phyloP scores from a whole-genome alignment of 2,113 vertebrate species.

The Zosterops japonicus region DNA sequence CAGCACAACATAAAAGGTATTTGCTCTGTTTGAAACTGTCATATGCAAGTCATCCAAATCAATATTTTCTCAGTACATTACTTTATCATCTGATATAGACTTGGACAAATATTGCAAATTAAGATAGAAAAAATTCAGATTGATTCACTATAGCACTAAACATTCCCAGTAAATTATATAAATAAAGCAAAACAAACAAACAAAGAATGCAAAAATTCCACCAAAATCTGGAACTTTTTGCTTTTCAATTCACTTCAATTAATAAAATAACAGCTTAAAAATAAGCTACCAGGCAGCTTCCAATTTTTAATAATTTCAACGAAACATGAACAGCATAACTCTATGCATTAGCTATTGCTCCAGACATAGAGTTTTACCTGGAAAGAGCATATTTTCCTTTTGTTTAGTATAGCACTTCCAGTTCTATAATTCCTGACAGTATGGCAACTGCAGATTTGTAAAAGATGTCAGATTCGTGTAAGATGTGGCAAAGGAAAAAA shows the following conservation, averaged over 20 bases:
- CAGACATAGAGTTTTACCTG: neutral
- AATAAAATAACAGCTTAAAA: neutral
- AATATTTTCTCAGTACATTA: neutral
- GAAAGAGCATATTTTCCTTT: neutral
- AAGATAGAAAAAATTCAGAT: fast-evolving
- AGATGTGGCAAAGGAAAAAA: neutral
- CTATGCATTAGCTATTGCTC: neutral
- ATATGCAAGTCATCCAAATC: neutral
- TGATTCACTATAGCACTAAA: neutral
- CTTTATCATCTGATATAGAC: neutral
- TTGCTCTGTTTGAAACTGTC: neutral
- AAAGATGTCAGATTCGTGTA: neutral
- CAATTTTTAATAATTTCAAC: neutral
- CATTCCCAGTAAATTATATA: neutral
- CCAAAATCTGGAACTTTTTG: neutral
- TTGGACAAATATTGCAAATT: neutral
- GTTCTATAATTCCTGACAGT: neutral
- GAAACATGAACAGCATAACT: neutral
- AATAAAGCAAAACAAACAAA: neutral
- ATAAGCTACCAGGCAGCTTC: neutral
- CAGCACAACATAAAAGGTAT: neutral
- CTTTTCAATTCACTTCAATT: neutral
- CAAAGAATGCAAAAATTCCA: neutral
- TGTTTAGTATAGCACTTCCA: neutral
- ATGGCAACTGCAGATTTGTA: neutral